Base-by-base conservation (phyloP, 2,888 invertebrate genomes). In the Pristionchus entomophagus region DNA sequence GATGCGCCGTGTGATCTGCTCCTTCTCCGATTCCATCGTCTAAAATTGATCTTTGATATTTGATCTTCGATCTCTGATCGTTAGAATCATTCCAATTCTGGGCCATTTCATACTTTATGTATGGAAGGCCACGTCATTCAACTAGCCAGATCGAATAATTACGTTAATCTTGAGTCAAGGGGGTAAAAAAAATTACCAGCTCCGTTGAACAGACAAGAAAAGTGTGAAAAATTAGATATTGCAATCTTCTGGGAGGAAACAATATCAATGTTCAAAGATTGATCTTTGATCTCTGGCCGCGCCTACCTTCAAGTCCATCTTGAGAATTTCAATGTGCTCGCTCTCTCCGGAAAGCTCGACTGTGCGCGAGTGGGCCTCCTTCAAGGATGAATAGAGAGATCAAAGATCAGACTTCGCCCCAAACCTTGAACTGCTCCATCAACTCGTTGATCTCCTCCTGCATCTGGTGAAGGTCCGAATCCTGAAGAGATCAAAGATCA, bases 371-470 rank as follows among this genome's bases (percentile, higher is more conserved):
- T 93, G 93, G 14, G 91, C 82, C 80, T 88, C 88, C 92, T 92
- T 45, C 45, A 45, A 45, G 14, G 45, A 45, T 45, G 8, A 45
- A 45, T 45, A 45, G 8, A 0, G 19, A 22, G 35, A 65, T 65
- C 65, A 65, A 65, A 19, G 19, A 65, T 19, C 65, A n/a, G n/a
- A n/a, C n/a, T n/a, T n/a, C n/a, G n/a, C n/a, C n/a, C n/a, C n/a
- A n/a, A 35, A 77, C 85, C 94, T 97, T 97, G 94, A 97, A 97
- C 91, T 96, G 96, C 85, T 96, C 96, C 89, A 97, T 96, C 80
- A 96, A 94, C 88, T 95, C 95, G 88, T 96, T 95, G 93, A 97
- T 96, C 95, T 95, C 93, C 17, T 91, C 90, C 83, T 96, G 95
- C 38, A 96, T 94, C 88, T 95, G 95, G 89, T 95, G 95, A 53